Conservation (phyloP, 2,888 invertebrate species). For the Calameuta idolon region DNA sequence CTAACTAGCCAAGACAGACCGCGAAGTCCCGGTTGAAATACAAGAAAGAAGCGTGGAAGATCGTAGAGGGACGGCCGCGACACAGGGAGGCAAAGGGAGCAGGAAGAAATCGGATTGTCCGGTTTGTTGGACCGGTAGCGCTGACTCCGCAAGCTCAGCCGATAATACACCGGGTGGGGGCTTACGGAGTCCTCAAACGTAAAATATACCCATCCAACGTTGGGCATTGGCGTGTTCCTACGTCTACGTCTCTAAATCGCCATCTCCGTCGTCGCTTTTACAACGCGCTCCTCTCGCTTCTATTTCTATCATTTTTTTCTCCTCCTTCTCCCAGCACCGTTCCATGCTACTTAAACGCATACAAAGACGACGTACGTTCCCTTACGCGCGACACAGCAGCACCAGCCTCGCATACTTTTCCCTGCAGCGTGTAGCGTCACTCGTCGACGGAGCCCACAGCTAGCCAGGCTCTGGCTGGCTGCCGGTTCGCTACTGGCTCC, state of each 20-base stretch:
- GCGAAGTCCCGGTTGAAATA: too few relatives aligned
- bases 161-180: conserved; percentile 56
- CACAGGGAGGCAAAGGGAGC: background rate
- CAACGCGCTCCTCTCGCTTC: background rate
- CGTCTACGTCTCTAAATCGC: too few relatives aligned
- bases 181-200: conserved; percentile 57
- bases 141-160: conserved; percentile 59
- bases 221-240: conserved; percentile 16
- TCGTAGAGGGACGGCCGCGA: too few relatives aligned
- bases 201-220: conserved; percentile 55
- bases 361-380: background rate
- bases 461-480: too few relatives aligned
- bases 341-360: background rate
- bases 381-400: background rate
- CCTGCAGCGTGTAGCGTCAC: too few relatives aligned
- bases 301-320: background rate
- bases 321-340: background rate
- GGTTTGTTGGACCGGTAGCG: conserved; percentile 56
- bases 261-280: too few relatives aligned
- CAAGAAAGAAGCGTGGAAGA: too few relatives aligned
- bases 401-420: too few relatives aligned
- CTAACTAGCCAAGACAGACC: too few relatives aligned
- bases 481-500: background rate
- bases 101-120: conserved; percentile 51
- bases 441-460: too few relatives aligned